A percentile compares a stretch with the other conserved stretches of the same genome.
These are phyloP conservation scores for Brienomyrus longianalis DNA, from an alignment of 2,113 vertebrate genomes.

Conservation along the genomic window DNA sequence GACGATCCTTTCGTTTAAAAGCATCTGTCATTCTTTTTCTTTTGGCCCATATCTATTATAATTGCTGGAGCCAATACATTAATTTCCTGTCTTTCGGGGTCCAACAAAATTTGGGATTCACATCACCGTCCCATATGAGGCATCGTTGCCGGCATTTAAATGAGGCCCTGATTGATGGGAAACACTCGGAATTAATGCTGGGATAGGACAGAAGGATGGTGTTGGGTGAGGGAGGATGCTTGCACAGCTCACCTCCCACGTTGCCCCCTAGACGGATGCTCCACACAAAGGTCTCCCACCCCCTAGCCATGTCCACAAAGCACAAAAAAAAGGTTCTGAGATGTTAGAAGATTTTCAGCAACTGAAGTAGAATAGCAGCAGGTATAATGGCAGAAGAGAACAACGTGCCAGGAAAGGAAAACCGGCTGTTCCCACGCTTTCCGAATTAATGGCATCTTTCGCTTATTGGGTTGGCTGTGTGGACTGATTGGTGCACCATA, in stretches of 20 bases:
- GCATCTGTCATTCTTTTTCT: neutral
- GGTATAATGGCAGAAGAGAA: neutral
- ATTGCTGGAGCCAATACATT: neutral
- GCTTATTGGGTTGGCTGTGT: neutral
- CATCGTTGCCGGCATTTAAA: constrained; percentile 4
- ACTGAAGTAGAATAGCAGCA: neutral
- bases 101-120: neutral
- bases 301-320: neutral
- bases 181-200: neutral
- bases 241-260: neutral
- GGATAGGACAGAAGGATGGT: neutral
- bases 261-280: neutral
- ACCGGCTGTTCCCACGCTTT: neutral
- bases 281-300: neutral
- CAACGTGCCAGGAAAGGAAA: neutral
- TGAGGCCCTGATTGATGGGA: constrained; percentile 3
- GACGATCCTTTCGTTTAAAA: neutral
- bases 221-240: neutral
- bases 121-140: neutral
- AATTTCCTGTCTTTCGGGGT: constrained; percentile 5
- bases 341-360: neutral
- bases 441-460: neutral
- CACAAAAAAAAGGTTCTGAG: neutral
- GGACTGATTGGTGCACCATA: neutral
- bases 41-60: neutral